These are phyloP conservation scores for Trachelus iudaicus DNA, from an alignment of 2,888 invertebrate genomes.

Conservation along the genomic window DNA sequence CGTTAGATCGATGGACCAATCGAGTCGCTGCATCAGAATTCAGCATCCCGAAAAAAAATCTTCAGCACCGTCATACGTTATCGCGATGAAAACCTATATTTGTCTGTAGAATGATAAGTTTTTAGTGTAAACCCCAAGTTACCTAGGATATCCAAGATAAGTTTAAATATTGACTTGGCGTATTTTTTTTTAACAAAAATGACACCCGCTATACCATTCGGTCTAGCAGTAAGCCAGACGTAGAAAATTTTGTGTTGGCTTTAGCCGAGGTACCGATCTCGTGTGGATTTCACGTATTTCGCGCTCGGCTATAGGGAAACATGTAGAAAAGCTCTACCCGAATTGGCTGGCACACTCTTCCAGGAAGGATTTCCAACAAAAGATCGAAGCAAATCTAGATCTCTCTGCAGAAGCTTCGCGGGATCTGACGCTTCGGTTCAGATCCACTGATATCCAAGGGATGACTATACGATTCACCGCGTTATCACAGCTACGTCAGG, in stretches of 20 bases:
- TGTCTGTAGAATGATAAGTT: background rate
- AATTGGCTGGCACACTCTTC: background rate
- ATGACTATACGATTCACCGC: background rate
- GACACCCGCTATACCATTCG: background rate
- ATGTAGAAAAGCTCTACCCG: background rate
- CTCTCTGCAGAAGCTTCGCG: background rate
- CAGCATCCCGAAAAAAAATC: background rate
- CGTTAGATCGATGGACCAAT: background rate
- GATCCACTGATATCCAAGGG: background rate
- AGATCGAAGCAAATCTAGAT: background rate
- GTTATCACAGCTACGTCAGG: background rate
- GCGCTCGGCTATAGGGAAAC: background rate
- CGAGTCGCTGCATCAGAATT: background rate
- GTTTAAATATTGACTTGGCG: background rate
- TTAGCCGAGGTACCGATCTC: background rate
- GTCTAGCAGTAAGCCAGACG: no score
- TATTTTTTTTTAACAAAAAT: background rate
- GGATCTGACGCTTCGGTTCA: background rate
- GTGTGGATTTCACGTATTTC: background rate
- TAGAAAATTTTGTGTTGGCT: background rate
- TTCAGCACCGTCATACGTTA: background rate
- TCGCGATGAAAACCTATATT: background rate
- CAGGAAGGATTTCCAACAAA: background rate
- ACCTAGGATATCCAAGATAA: background rate
- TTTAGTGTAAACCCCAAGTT: background rate